Base-by-base conservation (phyloP, 2,113 vertebrate species). In the Poecile atricapillus region DNA sequence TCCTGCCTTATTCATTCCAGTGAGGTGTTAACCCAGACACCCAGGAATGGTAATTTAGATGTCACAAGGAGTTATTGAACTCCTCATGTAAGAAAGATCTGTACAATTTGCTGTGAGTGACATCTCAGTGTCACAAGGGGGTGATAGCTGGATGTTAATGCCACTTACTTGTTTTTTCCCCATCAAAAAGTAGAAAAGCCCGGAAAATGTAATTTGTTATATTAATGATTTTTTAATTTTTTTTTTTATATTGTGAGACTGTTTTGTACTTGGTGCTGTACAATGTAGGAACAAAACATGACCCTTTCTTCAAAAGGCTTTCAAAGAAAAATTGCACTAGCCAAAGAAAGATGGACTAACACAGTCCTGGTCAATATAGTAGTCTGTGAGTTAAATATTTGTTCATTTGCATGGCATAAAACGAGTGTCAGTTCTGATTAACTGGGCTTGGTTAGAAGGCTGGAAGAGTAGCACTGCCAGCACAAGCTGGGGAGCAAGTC, bases 21-120 rank as follows among this genome's bases (percentile, higher is more conserved):
- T 44, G 43, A 70, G 60, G 75, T 68, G 67, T 90, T 94, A 90
- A 90, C 63, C 60, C 52, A 64, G 59, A 67, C 37, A 59, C n/a
- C 17, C 60, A 81, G 76, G 64, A 69, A 93, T 56, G 79, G 85
- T 88, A 96, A 97, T 94, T 88, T 87, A 95, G 93, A 93, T 89
- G 90, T 88, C 89, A 85, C 0, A 2, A 83, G 73, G 64, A 90
- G 86, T 93, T 95, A 95, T 63, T 83, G 92, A 95, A 94, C 83
- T 88, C 62, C 50, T 94, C 89, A 59, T 12, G n/a, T 75, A 89
- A 71, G 89, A 90, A 78, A 89, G 56, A 78, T 63, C 71, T 83
- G 76, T 80, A 78, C 79, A 56, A 92, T 95, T 92, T 94, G 82
- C 68, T 78, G 68, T 88, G 87, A 96, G 47, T 92, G 94, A 90